Conservation (phyloP, 1,140 invertebrate species). For the Lycorma delicatula region DNA sequence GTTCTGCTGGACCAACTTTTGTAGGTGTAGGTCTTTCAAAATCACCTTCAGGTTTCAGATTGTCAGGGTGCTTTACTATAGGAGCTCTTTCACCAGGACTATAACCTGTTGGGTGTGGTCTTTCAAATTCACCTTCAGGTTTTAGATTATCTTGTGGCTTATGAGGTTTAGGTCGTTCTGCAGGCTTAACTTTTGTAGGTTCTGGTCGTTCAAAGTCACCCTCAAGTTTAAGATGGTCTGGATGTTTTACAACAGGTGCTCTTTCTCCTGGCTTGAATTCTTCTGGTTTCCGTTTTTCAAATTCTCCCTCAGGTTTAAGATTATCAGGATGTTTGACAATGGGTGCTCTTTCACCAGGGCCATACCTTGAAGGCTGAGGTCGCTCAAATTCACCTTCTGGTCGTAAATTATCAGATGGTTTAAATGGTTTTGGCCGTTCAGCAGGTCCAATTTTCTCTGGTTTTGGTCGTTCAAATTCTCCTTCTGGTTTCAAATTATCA, state of each 20-base stretch:
- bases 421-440: constrained; percentile 33
- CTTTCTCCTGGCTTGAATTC: constrained; percentile 33
- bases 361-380: constrained; percentile 38
- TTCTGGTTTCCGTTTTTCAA: constrained; percentile 33
- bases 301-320: constrained; percentile 39
- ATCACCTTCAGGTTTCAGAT: constrained; percentile 49
- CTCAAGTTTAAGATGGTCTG: constrained; percentile 39
- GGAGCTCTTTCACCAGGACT: constrained; percentile 42
- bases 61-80: constrained; percentile 42
- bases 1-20: constrained; percentile 37
- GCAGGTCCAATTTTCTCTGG: constrained; percentile 17
- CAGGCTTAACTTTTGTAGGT: constrained; percentile 29
- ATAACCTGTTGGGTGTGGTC: constrained; percentile 31
- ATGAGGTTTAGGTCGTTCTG: constrained; percentile 35
- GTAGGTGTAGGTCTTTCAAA: constrained; percentile 32
- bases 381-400: constrained; percentile 46
- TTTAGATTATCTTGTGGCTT: constrained; percentile 39
- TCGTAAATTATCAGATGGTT: constrained; percentile 36
- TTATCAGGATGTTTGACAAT: constrained; percentile 37
- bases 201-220: constrained; percentile 38
- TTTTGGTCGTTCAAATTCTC: constrained; percentile 42
- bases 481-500: constrained; percentile 54
- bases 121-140: constrained; percentile 44
- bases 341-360: constrained; percentile 37
- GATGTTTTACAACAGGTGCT: constrained; percentile 34